Conservation (phyloP, 2,888 invertebrate genomes). For the Suillia variegata region DNA sequence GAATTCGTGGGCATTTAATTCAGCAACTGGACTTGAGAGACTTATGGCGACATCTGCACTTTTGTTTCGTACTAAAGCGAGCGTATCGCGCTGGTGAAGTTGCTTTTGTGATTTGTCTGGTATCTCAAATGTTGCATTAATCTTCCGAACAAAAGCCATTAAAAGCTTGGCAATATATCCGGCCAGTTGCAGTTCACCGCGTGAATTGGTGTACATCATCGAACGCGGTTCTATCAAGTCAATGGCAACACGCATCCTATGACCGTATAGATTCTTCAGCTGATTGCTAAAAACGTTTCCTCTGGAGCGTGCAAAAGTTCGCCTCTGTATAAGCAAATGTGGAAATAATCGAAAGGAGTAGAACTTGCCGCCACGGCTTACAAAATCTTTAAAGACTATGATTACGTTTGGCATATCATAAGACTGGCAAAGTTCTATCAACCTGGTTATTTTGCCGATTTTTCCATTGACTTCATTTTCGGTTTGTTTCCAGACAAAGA, state of each 20-base stretch:
- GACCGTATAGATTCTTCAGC: slow-evolving; percentile 14
- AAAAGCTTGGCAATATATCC: slow-evolving; percentile 26
- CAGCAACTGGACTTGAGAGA: no score
- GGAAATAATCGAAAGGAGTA: no score
- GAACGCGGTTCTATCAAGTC: no score
- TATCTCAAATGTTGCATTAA: neutral
- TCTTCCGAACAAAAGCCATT: slow-evolving; percentile 10
- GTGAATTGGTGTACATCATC: slow-evolving; percentile 1
- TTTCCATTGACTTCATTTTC: no score
- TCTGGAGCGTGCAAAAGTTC: no score
- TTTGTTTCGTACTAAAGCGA: neutral
- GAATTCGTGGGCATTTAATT: neutral
- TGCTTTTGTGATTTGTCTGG: neutral
- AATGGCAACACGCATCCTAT: slow-evolving; percentile 13
- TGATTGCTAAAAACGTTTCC: slow-evolving; percentile 15
- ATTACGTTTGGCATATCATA: no score
- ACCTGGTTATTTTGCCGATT: no score
- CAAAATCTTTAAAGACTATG: no score
- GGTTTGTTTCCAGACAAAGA: no score
- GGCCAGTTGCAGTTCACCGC: slow-evolving; percentile 7
- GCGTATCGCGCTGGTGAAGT: neutral
- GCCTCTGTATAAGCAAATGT: no score
- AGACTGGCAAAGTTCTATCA: no score
- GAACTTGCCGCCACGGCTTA: no score
- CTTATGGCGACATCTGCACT: slow-evolving; percentile 2